These are phyloP conservation scores for Latrodectus hesperus DNA, from an alignment of 2,888 invertebrate species.

Conservation along the genomic window DNA sequence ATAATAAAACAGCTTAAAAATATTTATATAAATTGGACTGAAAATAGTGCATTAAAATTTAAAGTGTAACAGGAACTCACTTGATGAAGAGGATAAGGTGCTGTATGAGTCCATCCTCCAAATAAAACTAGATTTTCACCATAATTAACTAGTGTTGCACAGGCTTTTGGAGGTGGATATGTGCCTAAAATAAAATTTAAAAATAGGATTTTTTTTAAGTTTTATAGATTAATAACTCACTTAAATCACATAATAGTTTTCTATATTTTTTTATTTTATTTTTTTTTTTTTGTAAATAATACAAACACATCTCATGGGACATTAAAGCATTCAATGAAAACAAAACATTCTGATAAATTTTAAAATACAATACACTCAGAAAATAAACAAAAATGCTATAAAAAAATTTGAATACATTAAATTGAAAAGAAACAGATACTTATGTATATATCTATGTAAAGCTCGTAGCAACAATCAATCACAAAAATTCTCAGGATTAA, in stretches of 20 bases:
- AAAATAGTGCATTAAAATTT: not conserved
- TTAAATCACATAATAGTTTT: not conserved
- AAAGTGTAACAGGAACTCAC: slow-evolving; percentile 15
- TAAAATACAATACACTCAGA: too few species aligned
- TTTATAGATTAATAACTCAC: not conserved
- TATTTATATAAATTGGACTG: not conserved
- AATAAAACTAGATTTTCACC: slow-evolving; percentile 88
- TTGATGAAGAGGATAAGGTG: slow-evolving; percentile 80
- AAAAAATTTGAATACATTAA: not conserved
- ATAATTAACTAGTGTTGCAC: slow-evolving; percentile 92
- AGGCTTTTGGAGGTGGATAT: slow-evolving; percentile 97
- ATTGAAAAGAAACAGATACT: not conserved
- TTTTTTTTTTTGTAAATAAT: not conserved
- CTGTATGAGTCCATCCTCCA: slow-evolving; percentile 97
- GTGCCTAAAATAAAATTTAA: slow-evolving; percentile 79
- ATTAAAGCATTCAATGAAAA: not conserved
- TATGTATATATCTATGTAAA: not conserved
- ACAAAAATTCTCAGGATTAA: too few species aligned
- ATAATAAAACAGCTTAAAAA: not conserved
- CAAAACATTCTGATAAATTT: not conserved
- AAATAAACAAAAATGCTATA: not conserved
- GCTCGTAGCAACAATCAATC: too few species aligned
- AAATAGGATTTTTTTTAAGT: slow-evolving; percentile 7
- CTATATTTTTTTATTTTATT: not conserved
- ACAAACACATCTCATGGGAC: not conserved